phyloP scores from a whole-genome alignment of 2,113 vertebrate genomes.

The Dunckerocampus dactyliophorus region DNA sequence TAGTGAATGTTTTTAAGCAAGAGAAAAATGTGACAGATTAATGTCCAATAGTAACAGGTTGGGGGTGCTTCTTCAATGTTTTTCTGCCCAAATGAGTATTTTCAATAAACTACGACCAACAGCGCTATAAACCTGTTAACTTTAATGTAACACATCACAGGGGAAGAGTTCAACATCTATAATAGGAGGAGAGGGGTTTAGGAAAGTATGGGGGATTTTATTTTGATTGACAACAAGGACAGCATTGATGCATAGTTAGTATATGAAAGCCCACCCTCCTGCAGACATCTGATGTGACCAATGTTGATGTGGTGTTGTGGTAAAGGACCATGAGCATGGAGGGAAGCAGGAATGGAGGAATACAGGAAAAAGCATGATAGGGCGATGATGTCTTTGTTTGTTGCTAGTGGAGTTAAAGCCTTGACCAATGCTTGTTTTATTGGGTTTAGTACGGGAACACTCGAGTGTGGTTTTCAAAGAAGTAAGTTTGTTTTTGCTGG shows the following conservation, averaged over 20 bases:
- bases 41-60: conserved; percentile 62
- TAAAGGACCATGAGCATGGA: conserved; percentile 37
- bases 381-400: conserved; percentile 28
- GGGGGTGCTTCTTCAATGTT: conserved; percentile 33
- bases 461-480: too few species aligned
- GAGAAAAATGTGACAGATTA: conserved; percentile 30
- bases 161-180: too few species aligned
- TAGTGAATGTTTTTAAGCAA: conserved; percentile 24
- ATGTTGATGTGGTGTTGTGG: conserved; percentile 47
- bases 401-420: conserved; percentile 15
- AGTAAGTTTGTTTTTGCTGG: too few species aligned
- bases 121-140: conserved; percentile 58
- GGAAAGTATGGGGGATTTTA: conserved; percentile 36
- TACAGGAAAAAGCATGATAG: conserved; percentile 18
- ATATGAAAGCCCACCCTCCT: conserved; percentile 27
- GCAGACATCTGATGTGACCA: conserved; percentile 58
- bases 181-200: too few species aligned
- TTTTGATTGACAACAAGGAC: conserved; percentile 58
- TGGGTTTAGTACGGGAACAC: too few species aligned
- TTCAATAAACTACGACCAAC: conserved; percentile 39
- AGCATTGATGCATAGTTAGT: too few species aligned
- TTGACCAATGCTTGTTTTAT: too few species aligned
- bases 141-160: conserved; percentile 51
- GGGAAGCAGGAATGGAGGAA: conserved; percentile 36
- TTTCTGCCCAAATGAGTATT: conserved; percentile 43